Evolutionary conservation across 2,797 vertebrate genomes (phyloP).

Genomic region (Syndactyla subalaris): DNA sequence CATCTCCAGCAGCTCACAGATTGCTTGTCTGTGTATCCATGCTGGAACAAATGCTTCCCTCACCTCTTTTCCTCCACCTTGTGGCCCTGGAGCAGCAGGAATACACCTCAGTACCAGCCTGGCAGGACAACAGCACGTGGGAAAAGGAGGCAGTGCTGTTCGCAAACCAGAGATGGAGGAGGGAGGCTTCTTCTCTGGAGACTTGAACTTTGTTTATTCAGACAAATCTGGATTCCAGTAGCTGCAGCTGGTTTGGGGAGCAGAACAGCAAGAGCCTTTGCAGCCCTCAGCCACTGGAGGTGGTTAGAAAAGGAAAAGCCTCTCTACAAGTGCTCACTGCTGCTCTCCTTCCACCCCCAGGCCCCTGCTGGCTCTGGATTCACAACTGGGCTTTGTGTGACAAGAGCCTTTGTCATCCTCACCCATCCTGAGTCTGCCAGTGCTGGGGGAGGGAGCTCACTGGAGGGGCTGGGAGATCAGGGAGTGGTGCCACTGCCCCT

Average conservation of each 20-base stretch:
- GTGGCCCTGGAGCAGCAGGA: background rate
- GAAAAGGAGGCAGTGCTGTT: slow-evolving; percentile 35
- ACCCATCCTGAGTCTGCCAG: background rate
- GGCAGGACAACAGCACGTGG: background rate
- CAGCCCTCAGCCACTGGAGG: background rate
- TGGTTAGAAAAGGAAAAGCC: background rate
- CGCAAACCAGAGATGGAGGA: slow-evolving; percentile 23
- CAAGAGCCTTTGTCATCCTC: background rate
- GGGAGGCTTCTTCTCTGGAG: slow-evolving; percentile 37
- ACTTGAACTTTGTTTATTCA: slow-evolving; percentile 41
- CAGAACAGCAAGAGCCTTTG: background rate
- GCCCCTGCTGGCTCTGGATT: background rate
- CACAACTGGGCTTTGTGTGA: background rate
- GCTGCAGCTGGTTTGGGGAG: slow-evolving; percentile 7
- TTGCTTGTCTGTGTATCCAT: background rate
- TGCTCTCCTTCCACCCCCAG: background rate
- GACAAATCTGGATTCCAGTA: slow-evolving; percentile 13
- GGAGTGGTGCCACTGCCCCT: background rate
- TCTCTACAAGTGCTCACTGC: background rate
- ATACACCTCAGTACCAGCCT: background rate
- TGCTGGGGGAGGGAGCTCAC: background rate
- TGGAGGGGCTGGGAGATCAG: background rate
- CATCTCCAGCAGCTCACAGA: background rate
- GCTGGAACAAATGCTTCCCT: background rate
- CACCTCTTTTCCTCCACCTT: background rate